Evolutionary conservation across 2,797 vertebrate genomes (phyloP), one percentile per base, ranked within the genome.

Genomic region (Enteromius trimaculatus): DNA sequence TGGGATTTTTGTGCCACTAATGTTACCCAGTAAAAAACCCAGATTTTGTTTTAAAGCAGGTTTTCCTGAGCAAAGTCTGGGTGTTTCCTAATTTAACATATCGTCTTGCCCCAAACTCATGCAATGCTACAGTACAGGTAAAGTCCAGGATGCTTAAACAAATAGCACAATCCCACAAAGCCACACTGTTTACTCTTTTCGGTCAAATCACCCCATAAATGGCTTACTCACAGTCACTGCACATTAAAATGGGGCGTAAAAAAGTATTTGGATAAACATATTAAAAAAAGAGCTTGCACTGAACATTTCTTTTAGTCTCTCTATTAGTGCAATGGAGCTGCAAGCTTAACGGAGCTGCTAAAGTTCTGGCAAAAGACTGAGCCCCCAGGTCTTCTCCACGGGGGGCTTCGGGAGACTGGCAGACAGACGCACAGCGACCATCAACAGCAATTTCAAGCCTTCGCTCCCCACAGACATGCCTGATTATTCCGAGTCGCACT

Each of bases 401-500:
- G 83, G 83, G 77, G 79, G 37, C 51, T 81, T 68, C 42, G 17
- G 10, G 51, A 51, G 75, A 68, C 47, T 81, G 79, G 74, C 84
- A 85, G 65, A 77, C 49, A 37, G 71, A 31, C 71, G 29, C 39
- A 34, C 37, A 68, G 60, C 53, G 58, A 70, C 66, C 55, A 53
- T 72, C 84, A 72, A 19, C 80, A 68, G 65, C 49, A 55, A 82
- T 53, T 72, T 78, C 69, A 84, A 84, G 49, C 62, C 62, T 58
- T 11, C 13, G 31, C 13, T 76, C 82, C 79, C 77, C 64, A 29
- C 55, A 66, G 82, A 74, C 79, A 79, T 69, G 79, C 79, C 49
- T 84, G 79, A 70, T 84, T 84, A 85, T 85, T 82, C 62, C 44
- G 51, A 68, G 74, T 81, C 65, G 39, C 72, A 60, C 62, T 72